Conservation (phyloP, 2,888 invertebrate genomes). For the Sesia bembeciformis region DNA sequence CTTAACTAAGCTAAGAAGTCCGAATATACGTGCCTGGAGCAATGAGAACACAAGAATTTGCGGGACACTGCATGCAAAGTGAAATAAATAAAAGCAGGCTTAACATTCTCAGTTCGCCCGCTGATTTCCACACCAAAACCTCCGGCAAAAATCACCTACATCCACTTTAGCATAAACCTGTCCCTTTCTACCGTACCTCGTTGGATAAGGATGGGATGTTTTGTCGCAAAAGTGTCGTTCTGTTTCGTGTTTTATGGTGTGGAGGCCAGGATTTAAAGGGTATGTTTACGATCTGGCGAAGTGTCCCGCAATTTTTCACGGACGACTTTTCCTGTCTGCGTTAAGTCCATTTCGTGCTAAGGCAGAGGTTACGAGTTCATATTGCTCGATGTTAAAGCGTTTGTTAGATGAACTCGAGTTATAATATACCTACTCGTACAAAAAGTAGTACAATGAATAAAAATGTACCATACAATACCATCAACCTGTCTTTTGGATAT, state of each 20-base stretch:
- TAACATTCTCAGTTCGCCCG: conserved; percentile 7
- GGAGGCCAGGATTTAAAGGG: conserved; percentile 12
- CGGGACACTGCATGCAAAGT: conserved; percentile 11
- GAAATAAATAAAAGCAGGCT: conserved; percentile 15
- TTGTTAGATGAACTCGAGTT: no score
- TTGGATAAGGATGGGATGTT: conserved; percentile 4
- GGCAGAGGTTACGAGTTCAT: neutral
- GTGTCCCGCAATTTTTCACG: conserved; percentile 16
- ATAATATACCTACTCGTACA: no score
- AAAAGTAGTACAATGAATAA: no score
- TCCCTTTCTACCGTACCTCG: neutral
- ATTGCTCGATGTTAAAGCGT: no score
- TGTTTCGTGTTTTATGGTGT: conserved; percentile 4
- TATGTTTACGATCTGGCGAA: conserved; percentile 16
- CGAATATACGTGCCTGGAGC: neutral
- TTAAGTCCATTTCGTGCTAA: conserved; percentile 7
- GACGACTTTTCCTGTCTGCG: conserved; percentile 14
- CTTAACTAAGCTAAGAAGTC: neutral
- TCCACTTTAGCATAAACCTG: neutral
- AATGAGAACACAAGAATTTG: conserved; percentile 5
- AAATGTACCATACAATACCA: no score
- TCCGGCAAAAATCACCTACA: neutral
- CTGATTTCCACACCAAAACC: neutral
- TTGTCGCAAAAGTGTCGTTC: conserved; percentile 1
- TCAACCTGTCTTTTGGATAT: no score